Conservation (phyloP, 2,797 vertebrate genomes). For the Tiaroga cobitis region DNA sequence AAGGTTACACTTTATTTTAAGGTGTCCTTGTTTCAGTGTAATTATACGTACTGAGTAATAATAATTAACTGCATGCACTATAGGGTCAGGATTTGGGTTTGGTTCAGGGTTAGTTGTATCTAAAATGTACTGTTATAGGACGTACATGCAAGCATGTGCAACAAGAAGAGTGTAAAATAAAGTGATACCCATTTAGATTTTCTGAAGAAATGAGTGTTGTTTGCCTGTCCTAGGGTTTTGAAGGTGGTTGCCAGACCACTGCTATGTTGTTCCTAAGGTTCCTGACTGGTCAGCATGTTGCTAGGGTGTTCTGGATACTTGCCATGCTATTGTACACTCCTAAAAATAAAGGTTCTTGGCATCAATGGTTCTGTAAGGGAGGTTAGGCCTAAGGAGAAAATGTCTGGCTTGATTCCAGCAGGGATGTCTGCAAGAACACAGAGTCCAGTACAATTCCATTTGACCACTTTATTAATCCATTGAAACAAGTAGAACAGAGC, state of each 20-base stretch:
- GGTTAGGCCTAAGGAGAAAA: neutral
- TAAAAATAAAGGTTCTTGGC: neutral
- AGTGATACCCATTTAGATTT: neutral
- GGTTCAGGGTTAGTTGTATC: no score
- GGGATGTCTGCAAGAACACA: neutral
- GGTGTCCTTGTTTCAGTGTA: no score
- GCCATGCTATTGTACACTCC: neutral
- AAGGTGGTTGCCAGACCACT: neutral
- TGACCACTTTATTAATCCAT: neutral
- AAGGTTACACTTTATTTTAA: no score
- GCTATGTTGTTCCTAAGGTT: neutral
- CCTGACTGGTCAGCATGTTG: neutral
- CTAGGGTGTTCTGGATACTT: neutral
- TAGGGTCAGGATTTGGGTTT: no score
- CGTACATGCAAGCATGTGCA: no score
- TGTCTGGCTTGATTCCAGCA: neutral
- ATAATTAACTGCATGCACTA: no score
- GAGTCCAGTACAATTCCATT: neutral
- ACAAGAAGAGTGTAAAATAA: no score
- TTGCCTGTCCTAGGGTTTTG: neutral
- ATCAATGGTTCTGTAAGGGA: neutral
- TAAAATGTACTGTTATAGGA: no score
- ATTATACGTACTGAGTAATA: no score
- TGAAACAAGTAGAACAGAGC: neutral
- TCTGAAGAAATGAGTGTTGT: neutral